Base-by-base conservation (phyloP, 2,797 vertebrate genomes). In the Catostomus latipinnis region DNA sequence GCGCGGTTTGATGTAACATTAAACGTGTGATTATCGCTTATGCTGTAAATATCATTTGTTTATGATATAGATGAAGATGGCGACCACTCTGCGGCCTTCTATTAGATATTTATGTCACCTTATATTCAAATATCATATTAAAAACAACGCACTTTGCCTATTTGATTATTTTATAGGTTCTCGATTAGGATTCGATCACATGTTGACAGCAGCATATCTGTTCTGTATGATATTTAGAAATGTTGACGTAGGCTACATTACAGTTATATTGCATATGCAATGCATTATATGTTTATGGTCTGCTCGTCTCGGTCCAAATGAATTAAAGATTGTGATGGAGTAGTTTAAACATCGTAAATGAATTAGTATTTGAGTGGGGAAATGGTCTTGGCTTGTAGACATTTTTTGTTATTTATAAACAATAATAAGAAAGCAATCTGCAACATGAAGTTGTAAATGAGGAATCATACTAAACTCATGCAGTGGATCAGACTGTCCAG, bases 11-110 rank as follows among this genome's bases (percentile, higher is more conserved):
- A 80, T 76, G 83, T 86, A 49, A 85, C 80, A 16, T 81, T 74
- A 54, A 85, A 79, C 82, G 71, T 87, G 83, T 80, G 74, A 68
- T 76, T 83, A 78, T 1, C 45, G 52, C 1, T 0, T 9, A 14
- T 5, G 11, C 34, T 13, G 50, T 0, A 43, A 16, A 48, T 71
- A 80, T 85, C 90, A 87, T 93, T 92, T 93, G 92, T 93, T 94
- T 94, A 93, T 92, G 88, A 88, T 90, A 88, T 87, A 68, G 89
- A 91, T 34, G 34, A 34, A 34, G 34, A 34, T 34, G 34, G 34
- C 34, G 34, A 34, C 34, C 34, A 34, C 74, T 89, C 86, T 84
- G 89, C 84, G 84, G 89, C 92, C 91, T 91, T 92, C 48, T 0
- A 5, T 9, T 11, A 13, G 90, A 89, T 87, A 88, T 91, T 90